Evolutionary conservation across 2,797 vertebrate genomes (phyloP).

Genomic region (Siniperca undulata): DNA sequence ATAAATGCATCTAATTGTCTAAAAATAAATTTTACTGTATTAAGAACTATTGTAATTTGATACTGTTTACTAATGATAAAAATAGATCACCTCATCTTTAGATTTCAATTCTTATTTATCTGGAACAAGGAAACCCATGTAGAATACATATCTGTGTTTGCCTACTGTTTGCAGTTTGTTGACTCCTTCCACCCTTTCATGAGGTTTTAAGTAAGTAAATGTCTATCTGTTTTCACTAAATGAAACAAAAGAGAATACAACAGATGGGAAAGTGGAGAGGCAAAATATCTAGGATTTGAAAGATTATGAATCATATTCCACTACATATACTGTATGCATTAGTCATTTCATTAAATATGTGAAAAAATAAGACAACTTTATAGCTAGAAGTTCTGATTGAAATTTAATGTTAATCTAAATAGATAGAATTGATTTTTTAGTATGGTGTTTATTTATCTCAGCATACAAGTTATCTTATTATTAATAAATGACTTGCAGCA

Average conservation of each 20-base stretch:
- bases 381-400: background rate
- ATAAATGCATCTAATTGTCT: background rate
- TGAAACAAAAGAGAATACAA: conserved; percentile 6
- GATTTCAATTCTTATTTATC: background rate
- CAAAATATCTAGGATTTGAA: background rate
- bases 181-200: background rate
- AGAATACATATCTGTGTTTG: background rate
- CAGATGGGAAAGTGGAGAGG: conserved; percentile 9
- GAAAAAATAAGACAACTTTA: background rate
- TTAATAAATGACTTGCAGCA: background rate
- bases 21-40: background rate
- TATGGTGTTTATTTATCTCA: background rate
- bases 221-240: background rate
- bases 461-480: background rate
- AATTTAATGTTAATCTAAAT: background rate
- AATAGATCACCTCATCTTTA: background rate
- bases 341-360: background rate
- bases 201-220: background rate
- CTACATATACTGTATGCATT: background rate
- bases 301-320: conserved; percentile 7
- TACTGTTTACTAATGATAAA: background rate
- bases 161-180: background rate
- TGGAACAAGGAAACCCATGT: background rate
- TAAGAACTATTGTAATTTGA: background rate
- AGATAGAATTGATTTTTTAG: background rate